Percentiles rank a stretch among this genome's conserved stretches.
Conservation (phyloP, 2,888 invertebrate genomes). For the Cryptus armator region DNA sequence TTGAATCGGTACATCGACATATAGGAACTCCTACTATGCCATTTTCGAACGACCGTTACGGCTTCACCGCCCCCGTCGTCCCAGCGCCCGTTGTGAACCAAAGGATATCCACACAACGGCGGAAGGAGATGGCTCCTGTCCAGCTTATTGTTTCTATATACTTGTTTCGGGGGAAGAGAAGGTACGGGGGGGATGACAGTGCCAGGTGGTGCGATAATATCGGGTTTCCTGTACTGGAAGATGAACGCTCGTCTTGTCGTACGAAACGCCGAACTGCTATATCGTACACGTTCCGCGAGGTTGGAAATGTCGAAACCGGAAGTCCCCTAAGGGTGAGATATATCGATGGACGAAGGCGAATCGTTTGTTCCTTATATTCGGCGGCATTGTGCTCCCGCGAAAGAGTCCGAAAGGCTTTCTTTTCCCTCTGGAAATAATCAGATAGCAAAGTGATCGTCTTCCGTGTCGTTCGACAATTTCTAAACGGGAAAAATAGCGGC, state of each 20-base stretch:
- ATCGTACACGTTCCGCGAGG: conserved; percentile 29
- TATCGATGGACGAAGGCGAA: conserved; percentile 56
- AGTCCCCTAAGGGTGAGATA: conserved; percentile 64
- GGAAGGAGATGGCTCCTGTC: conserved; percentile 63
- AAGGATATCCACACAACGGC: conserved; percentile 47
- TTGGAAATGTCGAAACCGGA: conserved; percentile 65
- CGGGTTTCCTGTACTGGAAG: conserved; percentile 66
- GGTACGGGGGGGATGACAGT: conserved; percentile 52
- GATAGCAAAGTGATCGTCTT: conserved; percentile 37
- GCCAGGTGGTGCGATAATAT: conserved; percentile 70
- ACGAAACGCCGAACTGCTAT: conserved; percentile 20
- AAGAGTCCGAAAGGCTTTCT: conserved; percentile 26
- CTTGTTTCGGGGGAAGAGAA: conserved; percentile 51
- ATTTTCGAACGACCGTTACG: conserved; percentile 25
- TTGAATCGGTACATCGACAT: conserved; percentile 44
- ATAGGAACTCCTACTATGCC: conserved; percentile 21
- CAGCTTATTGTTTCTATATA: conserved; percentile 68
- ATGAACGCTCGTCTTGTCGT: conserved; percentile 57
- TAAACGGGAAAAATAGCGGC: conserved; percentile 10
- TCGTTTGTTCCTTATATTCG: conserved; percentile 49
- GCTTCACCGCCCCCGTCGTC: conserved; percentile 44
- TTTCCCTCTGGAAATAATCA: conserved; percentile 45
- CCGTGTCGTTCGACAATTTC: conserved; percentile 29
- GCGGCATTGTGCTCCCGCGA: conserved; percentile 37
- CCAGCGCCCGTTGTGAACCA: conserved; percentile 16